These are phyloP conservation scores for Bradynema listronoti DNA, from an alignment of 1,140 invertebrate genomes.

Conservation along the genomic window DNA sequence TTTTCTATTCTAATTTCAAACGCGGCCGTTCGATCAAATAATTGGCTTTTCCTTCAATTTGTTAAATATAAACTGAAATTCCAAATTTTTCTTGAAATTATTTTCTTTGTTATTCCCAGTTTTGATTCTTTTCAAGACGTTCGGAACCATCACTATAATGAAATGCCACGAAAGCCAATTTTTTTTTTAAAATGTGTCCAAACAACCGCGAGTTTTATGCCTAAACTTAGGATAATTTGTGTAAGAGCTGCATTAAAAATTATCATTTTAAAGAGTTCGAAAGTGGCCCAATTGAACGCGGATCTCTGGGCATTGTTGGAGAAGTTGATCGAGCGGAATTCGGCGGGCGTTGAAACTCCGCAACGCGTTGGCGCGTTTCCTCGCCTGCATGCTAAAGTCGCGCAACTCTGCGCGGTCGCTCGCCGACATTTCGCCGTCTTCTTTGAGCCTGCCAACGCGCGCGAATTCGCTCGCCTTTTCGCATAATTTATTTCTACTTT, in stretches of 20 bases:
- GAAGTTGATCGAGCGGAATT: slow-evolving; percentile 10
- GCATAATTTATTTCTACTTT: background rate
- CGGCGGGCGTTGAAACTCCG: slow-evolving; percentile 6
- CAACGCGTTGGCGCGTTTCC: slow-evolving; percentile 2
- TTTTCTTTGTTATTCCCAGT: too few relatives aligned
- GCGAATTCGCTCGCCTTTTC: slow-evolving; percentile 11
- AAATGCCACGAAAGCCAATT: too few relatives aligned
- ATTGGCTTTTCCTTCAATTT: too few relatives aligned
- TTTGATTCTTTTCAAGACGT: too few relatives aligned
- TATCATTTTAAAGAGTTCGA: slow-evolving; percentile 7
- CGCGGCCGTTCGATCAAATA: too few relatives aligned
- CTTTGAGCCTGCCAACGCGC: slow-evolving; percentile 11
- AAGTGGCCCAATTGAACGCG: slow-evolving; percentile 12
- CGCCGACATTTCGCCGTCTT: slow-evolving; percentile 14
- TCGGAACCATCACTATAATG: too few relatives aligned
- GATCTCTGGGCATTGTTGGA: slow-evolving; percentile 7
- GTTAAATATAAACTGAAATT: too few relatives aligned
- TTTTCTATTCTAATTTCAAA: background rate
- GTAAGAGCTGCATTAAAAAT: background rate
- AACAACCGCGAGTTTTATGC: too few relatives aligned
- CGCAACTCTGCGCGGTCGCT: slow-evolving; percentile 7
- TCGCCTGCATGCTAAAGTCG: slow-evolving; percentile 10
- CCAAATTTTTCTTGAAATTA: too few relatives aligned
- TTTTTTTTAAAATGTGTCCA: too few relatives aligned
- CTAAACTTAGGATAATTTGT: background rate